Evolutionary conservation across 2,113 vertebrate species (phyloP), one percentile per base, ranked within the genome.

Genomic region (Carettochelys insculpta): DNA sequence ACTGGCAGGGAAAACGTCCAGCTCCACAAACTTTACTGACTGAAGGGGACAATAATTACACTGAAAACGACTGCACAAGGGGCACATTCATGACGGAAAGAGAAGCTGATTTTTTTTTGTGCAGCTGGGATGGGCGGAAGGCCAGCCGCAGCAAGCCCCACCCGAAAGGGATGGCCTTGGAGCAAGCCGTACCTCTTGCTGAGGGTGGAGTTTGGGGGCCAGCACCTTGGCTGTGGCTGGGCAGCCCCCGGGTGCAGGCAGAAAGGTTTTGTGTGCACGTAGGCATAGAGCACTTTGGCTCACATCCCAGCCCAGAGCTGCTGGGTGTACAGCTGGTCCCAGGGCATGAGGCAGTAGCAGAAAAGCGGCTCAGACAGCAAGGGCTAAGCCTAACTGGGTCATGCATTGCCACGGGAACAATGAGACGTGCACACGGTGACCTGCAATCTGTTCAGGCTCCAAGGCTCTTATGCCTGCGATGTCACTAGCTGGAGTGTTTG

Each of bases 1-100:
- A 43, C 92, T 50, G 83, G 88, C 2, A 2, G 81, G 77, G 85
- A 95, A 94, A 97, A 97, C 54, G 88, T 95, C 92, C 94, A 78
- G 93, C 95, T 97, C 93, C 1, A 0, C 80, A 96, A 97, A 96
- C 87, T 97, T 95, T 94, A 95, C 95, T 97, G 95, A 97, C 95
- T 93, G 95, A 97, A 92, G 93, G 89, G 94, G 95, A 96, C 96
- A 95, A 96, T 96, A 94, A 95, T 96, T 96, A 96, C 91, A 93
- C 92, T 95, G 90, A 89, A 94, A 93, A 92, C 95, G 84, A 45
- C 82, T 58, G 93, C 94, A 96, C 94, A 97, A 97, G 81, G 88
- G 92, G 76, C 53, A 93, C 85, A 96, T 96, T 96, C 91, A 96
- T 71, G 43, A 94, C 83, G 83, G 93, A 92, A 95, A 90, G 86